These are phyloP conservation scores for Lepeophtheirus nordmannii DNA, from an alignment of 2,888 invertebrate species.

Conservation along the genomic window DNA sequence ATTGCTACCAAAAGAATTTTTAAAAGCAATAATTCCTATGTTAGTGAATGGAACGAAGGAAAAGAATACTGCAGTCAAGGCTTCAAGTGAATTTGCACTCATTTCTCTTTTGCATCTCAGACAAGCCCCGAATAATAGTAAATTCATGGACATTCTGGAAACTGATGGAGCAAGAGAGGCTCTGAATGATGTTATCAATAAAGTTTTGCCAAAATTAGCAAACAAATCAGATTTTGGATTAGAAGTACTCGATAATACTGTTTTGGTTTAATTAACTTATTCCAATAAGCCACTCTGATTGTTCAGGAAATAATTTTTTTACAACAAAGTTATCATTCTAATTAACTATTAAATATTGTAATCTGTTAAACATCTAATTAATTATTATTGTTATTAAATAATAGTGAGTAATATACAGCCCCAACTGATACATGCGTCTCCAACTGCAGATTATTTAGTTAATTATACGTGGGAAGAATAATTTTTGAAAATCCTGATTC, in stretches of 20 bases:
- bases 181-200: constrained; percentile 69
- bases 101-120: constrained; percentile 66
- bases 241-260: neutral
- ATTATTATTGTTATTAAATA: no score
- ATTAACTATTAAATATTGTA: no score
- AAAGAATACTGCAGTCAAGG: constrained; percentile 85
- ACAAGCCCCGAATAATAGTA: constrained; percentile 34
- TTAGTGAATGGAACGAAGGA: constrained; percentile 96
- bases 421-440: no score
- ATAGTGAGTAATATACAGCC: no score
- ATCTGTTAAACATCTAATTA: no score
- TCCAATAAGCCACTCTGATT: neutral
- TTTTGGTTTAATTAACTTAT: neutral
- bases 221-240: constrained; percentile 28
- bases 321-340: no score
- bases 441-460: no score
- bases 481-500: no score
- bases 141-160: constrained; percentile 36
- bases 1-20: constrained; percentile 40
- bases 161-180: constrained; percentile 71
- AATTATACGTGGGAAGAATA: no score
- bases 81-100: constrained; percentile 80
- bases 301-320: no score
- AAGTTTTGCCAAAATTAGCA: constrained; percentile 63
- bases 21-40: constrained; percentile 61